Percentiles rank a stretch among this genome's conserved stretches.
These are phyloP conservation scores for Vanessa tameamea DNA, from an alignment of 1,140 invertebrate species.

Conservation along the genomic window DNA sequence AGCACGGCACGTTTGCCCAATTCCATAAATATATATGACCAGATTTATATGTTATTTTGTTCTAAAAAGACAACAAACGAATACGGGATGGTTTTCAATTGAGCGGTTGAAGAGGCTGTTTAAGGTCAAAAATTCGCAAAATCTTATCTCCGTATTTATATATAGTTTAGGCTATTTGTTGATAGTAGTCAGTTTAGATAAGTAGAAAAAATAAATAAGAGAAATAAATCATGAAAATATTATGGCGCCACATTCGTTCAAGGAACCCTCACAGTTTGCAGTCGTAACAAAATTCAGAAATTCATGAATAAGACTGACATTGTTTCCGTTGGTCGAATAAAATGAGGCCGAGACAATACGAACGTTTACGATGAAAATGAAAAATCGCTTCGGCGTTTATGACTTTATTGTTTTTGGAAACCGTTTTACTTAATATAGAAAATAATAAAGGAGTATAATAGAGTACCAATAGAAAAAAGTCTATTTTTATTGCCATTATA, in stretches of 20 bases:
- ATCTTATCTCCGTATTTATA: too few relatives aligned
- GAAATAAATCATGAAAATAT: not conserved
- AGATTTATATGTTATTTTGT: too few relatives aligned
- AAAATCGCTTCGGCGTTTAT: constrained; percentile 72
- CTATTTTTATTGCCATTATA: constrained; percentile 73
- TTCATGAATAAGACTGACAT: constrained; percentile 47
- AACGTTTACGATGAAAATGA: constrained; percentile 66
- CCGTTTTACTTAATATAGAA: constrained; percentile 57
- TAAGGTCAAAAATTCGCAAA: too few relatives aligned
- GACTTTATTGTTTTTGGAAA: constrained; percentile 67
- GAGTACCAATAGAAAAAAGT: constrained; percentile 58
- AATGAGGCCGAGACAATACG: constrained; percentile 48
- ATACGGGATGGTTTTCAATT: too few relatives aligned
- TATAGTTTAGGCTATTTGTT: too few relatives aligned
- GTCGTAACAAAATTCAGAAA: constrained; percentile 27
- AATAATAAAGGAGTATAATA: constrained; percentile 49
- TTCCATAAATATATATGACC: too few relatives aligned
- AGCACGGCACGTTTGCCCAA: too few relatives aligned
- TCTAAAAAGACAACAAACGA: too few relatives aligned
- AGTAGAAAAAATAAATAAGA: not conserved
- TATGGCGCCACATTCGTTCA: not conserved
- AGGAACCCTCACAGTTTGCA: not conserved
- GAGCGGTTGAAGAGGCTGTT: too few relatives aligned
- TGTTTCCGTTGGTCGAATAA: constrained; percentile 56
- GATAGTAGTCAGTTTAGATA: too few relatives aligned